phyloP scores from a whole-genome alignment of 1,140 invertebrate species.

The Ctenoplectra terminalis region DNA sequence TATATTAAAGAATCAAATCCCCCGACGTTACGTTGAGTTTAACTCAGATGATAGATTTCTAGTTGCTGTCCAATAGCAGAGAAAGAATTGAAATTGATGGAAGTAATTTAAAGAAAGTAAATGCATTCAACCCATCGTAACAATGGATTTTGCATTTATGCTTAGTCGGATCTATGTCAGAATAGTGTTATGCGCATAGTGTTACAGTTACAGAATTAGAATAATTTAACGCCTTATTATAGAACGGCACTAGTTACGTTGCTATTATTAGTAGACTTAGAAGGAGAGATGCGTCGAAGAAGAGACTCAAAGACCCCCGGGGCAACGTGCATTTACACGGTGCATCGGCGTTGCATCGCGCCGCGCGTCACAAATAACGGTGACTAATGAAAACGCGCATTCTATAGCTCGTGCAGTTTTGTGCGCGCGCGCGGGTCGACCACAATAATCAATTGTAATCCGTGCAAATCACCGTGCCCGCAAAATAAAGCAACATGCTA shows the following conservation, averaged over 20 bases:
- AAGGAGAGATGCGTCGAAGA: conserved; percentile 19
- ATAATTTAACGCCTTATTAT: conserved; percentile 40
- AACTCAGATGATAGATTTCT: no score
- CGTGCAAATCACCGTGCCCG: conserved; percentile 34
- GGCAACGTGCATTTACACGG: conserved; percentile 61
- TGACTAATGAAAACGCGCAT: conserved; percentile 66
- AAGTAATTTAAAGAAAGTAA: background rate
- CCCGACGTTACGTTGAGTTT: no score
- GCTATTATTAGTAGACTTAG: conserved; percentile 40
- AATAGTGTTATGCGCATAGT: background rate
- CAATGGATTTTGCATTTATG: no score
- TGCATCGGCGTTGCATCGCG: conserved; percentile 56
- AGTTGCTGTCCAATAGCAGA: no score
- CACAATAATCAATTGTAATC: conserved; percentile 46
- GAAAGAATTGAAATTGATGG: no score
- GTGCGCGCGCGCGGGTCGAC: background rate
- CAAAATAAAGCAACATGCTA: conserved; percentile 5
- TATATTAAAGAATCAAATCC: no score
- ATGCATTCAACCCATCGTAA: background rate
- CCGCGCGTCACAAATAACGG: conserved; percentile 64
- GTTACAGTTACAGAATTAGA: conserved; percentile 13
- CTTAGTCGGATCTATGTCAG: no score
- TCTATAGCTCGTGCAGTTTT: conserved; percentile 53
- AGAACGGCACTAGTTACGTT: conserved; percentile 19
- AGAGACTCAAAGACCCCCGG: conserved; percentile 22